Evolutionary conservation across 23 tunicate genomes (phyloP).

Genomic region (Trididemnum nubilum): DNA sequence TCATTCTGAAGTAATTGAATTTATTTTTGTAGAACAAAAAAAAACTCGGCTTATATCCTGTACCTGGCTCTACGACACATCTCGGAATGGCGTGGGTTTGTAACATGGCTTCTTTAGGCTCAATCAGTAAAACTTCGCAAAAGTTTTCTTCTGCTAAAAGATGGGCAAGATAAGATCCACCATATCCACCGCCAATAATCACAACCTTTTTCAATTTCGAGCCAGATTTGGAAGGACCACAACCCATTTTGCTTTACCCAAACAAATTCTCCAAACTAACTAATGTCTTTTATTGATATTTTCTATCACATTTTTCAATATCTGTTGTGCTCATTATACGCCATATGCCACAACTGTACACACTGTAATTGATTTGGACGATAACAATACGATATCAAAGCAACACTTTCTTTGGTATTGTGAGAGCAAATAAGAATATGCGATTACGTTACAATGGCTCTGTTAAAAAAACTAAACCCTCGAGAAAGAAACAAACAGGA

Average conservation of each 20-base stretch:
- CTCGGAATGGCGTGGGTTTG: conserved; percentile 9
- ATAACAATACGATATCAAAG: too few species aligned
- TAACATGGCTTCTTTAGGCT: conserved; percentile 16
- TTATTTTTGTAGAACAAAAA: too few species aligned
- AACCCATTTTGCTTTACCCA: conserved; percentile 19
- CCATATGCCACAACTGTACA: too few species aligned
- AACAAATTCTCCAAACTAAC: neutral
- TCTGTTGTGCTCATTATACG: too few species aligned
- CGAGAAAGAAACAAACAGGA: too few species aligned
- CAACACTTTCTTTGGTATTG: too few species aligned
- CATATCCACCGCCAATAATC: conserved; percentile 27
- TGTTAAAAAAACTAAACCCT: neutral
- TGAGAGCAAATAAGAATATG: neutral
- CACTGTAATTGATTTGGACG: too few species aligned
- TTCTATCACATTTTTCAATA: too few species aligned
- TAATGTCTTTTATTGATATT: too few species aligned
- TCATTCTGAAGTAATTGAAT: too few species aligned
- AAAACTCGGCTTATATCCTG: too few species aligned
- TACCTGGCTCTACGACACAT: conserved; percentile 41
- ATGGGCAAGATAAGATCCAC: conserved; percentile 23
- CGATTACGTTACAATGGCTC: neutral
- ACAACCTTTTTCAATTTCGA: neutral
- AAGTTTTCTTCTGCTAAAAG: neutral
- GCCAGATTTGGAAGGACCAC: conserved; percentile 25
- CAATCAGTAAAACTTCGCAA: conserved; percentile 18